Base-by-base conservation (phyloP, 2,888 invertebrate genomes). In the Bruchidius siliquastri region DNA sequence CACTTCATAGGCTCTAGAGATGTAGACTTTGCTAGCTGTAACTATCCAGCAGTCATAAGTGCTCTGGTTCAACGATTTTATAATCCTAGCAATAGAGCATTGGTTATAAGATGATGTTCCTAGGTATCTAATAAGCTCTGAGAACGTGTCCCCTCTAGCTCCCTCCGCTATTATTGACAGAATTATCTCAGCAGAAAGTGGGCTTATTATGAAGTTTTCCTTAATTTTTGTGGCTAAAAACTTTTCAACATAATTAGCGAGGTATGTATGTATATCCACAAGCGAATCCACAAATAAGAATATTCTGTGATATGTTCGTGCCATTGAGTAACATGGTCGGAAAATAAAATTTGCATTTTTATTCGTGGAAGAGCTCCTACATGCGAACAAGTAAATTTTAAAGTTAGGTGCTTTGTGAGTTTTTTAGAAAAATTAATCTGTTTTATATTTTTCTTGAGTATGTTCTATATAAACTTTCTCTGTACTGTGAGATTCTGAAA, bases 1-100 rank as follows among this genome's bases (percentile, higher is more conserved):
- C 0, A 94, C 79, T 8, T 87, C 82, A 71, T 90, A 88, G 0
- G 87, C 87, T 8, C 83, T 67, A 78, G 89, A 89, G 0, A 92
- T 85, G 82, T 91, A 96, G 4, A 95, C 87, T 78, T 91, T 92
- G 75, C 85, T 85, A 4, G 85, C 84, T 0, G 82, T 76, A 0
- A 75, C 78, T 3, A 85, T 76, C 8, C 74, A 79, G 70, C 80
- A 76, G 20, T 76, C 74, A 8, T 79, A 76, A 13, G 76, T 73
- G n/a, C 73, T 75, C 8, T 68, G 69, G 66, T 81, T 78, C 0
- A 83, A 74, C 20, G 49, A 49, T 4, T 49, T 49, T 49, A 4
- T 13, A 18, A 49, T 49, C 13, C 49, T 49, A 13, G 18, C 8
- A 49, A 49, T 13, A 13, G 13, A 1, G 49, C 13, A 3, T 8